phyloP scores from a whole-genome alignment of 2,888 invertebrate genomes.

The Diarsia mendica region DNA sequence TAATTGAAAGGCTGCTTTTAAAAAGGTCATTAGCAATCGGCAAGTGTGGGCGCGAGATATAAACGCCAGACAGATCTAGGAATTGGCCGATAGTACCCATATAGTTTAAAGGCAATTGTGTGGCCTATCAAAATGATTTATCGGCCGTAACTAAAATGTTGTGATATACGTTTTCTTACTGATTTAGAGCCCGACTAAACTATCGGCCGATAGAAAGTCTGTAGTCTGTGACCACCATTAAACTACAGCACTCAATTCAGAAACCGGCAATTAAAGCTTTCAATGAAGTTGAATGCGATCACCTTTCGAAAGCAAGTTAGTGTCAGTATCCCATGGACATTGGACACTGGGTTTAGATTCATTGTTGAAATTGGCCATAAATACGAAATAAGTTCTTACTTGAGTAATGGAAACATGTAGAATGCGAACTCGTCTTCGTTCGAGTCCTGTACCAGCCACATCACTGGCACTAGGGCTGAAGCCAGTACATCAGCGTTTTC shows the following conservation, averaged over 20 bases:
- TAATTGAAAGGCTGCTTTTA: too few relatives aligned
- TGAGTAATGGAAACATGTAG: constrained; percentile 95
- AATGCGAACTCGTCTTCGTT: constrained; percentile 94
- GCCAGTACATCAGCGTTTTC: constrained; percentile 96
- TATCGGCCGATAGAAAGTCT: too few relatives aligned
- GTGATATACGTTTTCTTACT: not conserved
- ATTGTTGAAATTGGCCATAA: not conserved
- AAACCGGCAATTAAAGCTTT: not conserved
- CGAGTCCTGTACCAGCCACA: constrained; percentile 95
- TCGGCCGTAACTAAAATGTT: not conserved
- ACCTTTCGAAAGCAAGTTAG: not conserved
- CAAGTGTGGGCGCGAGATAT: too few relatives aligned
- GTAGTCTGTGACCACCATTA: too few relatives aligned
- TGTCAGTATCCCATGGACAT: not conserved
- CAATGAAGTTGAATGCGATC: not conserved
- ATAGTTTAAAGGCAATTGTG: not conserved
- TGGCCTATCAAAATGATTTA: not conserved
- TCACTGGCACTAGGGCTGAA: constrained; percentile 95
- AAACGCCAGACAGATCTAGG: not conserved
- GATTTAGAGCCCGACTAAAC: not conserved
- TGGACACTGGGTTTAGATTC: not conserved
- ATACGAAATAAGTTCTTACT: constrained; percentile 89
- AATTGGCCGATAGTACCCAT: not conserved
- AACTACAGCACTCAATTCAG: not conserved
- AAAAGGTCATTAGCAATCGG: too few relatives aligned